Evolutionary conservation across 2,888 invertebrate genomes (phyloP).

Genomic region (Xestia sexstrigata): DNA sequence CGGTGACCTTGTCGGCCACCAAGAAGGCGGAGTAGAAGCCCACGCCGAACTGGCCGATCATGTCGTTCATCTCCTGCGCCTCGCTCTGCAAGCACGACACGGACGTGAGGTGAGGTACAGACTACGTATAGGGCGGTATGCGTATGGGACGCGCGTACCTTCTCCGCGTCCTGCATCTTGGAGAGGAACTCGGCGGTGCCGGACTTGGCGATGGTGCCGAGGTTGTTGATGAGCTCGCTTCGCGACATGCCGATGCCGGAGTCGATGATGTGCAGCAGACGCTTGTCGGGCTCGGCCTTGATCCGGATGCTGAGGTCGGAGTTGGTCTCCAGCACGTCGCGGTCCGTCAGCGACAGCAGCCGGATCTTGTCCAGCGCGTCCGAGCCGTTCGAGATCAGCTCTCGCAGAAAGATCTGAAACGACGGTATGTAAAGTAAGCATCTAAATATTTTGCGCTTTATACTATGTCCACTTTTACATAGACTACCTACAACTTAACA

Average conservation of each 20-base stretch:
- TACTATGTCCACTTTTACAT: no score
- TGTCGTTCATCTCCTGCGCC: conserved; percentile 96
- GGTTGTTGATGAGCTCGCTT: conserved; percentile 97
- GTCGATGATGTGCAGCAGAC: conserved; percentile 98
- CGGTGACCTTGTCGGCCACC: conserved; percentile 98
- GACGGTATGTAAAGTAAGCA: neutral
- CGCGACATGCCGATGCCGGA: conserved; percentile 99
- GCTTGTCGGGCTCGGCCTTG: conserved; percentile 97
- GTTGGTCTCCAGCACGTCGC: conserved; percentile 94
- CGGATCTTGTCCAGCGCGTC: conserved; percentile 99
- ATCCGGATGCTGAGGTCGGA: conserved; percentile 97
- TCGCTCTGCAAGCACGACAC: conserved; percentile 73
- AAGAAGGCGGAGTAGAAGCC: conserved; percentile 99
- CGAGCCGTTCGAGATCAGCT: conserved; percentile 99
- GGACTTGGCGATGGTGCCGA: conserved; percentile 99
- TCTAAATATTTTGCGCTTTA: no score
- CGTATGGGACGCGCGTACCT: no score
- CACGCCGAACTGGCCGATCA: conserved; percentile 99
- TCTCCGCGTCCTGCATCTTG: conserved; percentile 94
- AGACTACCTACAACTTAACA: no score
- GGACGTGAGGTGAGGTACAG: neutral
- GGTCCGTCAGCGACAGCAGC: conserved; percentile 97
- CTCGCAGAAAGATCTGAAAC: conserved; percentile 97
- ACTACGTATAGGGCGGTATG: neutral
- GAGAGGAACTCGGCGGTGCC: conserved; percentile 98